Evolutionary conservation across 2,113 vertebrate genomes (phyloP).

Genomic region (Oncorhynchus tshawytscha): DNA sequence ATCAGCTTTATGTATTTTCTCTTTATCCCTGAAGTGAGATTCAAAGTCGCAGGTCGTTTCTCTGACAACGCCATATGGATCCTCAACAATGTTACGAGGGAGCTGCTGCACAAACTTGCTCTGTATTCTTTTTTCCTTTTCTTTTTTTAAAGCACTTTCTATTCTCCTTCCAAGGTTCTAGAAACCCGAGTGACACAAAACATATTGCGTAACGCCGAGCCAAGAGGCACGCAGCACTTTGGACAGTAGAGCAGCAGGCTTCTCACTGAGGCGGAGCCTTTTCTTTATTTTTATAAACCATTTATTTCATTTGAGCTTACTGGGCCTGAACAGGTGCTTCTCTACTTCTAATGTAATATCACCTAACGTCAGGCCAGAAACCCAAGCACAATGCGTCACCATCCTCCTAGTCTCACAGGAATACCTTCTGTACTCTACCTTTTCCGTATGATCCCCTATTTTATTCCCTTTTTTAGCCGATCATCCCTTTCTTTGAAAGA

Average conservation of each 20-base stretch:
- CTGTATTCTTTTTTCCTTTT: neutral
- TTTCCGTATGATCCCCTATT: neutral
- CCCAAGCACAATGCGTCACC: neutral
- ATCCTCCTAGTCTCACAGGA: neutral
- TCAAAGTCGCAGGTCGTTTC: neutral
- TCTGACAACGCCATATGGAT: slow-evolving; percentile 1
- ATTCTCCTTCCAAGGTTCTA: neutral
- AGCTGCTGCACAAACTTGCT: neutral
- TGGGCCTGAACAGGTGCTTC: neutral
- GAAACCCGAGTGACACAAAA: neutral
- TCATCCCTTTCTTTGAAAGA: neutral
- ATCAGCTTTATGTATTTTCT: neutral
- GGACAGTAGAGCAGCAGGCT: neutral
- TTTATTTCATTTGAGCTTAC: neutral
- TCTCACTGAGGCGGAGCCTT: too few relatives aligned
- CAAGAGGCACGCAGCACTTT: neutral
- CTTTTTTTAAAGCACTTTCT: neutral
- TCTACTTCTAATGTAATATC: neutral
- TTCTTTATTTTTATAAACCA: too few relatives aligned
- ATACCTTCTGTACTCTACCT: neutral
- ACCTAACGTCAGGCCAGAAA: neutral
- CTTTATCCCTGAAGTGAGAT: neutral
- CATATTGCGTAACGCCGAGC: neutral
- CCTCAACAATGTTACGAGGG: neutral
- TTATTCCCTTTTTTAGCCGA: neutral